These are phyloP conservation scores for Mystacides longicornis DNA, from an alignment of 2,888 invertebrate genomes.

Conservation along the genomic window DNA sequence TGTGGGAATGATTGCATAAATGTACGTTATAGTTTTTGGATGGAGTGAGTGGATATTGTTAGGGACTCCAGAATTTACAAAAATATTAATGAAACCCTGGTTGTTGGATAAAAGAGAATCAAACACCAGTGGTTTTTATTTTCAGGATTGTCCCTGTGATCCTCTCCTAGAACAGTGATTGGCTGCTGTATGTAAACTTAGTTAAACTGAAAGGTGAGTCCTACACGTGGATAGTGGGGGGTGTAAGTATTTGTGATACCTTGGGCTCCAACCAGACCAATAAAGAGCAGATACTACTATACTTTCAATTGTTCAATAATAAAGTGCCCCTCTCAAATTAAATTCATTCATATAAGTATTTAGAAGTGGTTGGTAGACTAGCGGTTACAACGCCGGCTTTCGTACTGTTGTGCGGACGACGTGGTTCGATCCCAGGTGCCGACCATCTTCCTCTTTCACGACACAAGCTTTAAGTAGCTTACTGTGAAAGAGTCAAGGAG, in stretches of 20 bases:
- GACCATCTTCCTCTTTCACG: no score
- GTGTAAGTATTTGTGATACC: not conserved
- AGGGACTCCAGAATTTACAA: no score
- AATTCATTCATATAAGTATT: not conserved
- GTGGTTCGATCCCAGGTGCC: no score
- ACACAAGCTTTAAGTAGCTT: no score
- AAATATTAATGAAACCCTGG: constrained; percentile 53
- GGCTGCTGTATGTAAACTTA: not conserved
- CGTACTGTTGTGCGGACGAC: no score
- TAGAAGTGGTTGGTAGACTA: no score
- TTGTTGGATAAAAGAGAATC: constrained; percentile 59
- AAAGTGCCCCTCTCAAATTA: not conserved
- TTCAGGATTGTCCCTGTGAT: constrained; percentile 55
- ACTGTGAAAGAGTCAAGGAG: no score
- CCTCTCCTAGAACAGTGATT: not conserved
- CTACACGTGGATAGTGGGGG: not conserved
- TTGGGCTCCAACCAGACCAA: not conserved
- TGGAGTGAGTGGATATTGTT: no score
- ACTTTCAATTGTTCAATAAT: not conserved
- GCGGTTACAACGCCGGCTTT: no score
- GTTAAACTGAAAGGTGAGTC: not conserved
- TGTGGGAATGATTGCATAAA: no score
- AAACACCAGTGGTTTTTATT: constrained; percentile 89
- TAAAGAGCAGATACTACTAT: not conserved
- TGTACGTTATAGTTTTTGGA: no score